These are phyloP conservation scores for Notospermus geniculatus DNA, from an alignment of 1,140 invertebrate species.

Conservation along the genomic window DNA sequence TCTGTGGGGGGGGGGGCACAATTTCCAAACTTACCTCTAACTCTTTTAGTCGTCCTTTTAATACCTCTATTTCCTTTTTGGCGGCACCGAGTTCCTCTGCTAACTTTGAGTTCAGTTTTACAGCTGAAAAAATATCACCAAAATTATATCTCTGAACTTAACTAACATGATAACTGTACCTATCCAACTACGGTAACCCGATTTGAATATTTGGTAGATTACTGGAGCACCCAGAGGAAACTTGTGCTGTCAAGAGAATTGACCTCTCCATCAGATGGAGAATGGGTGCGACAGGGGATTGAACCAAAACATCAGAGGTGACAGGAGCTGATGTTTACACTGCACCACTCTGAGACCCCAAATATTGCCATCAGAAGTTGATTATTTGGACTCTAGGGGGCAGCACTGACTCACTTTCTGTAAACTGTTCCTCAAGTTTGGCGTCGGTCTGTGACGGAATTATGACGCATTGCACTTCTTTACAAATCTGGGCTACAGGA, in stretches of 20 bases:
- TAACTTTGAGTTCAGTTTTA: constrained; percentile 34
- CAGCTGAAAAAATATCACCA: constrained; percentile 26
- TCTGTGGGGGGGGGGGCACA: too few species aligned
- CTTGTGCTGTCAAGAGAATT: too few species aligned
- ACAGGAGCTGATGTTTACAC: too few species aligned
- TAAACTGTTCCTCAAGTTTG: constrained; percentile 37
- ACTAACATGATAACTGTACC: too few species aligned
- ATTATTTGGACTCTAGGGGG: background rate
- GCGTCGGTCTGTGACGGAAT: constrained; percentile 19
- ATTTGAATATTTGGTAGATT: too few species aligned
- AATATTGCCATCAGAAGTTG: background rate
- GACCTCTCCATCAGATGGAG: too few species aligned
- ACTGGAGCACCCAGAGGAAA: too few species aligned
- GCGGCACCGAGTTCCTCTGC: constrained; percentile 36
- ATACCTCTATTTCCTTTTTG: constrained; percentile 37
- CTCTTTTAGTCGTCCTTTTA: constrained; percentile 34
- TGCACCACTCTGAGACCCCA: too few species aligned
- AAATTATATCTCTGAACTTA: too few species aligned
- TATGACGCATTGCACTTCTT: constrained; percentile 36
- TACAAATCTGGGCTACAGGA: constrained; percentile 28
- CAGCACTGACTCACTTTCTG: constrained; percentile 34
- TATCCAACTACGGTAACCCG: too few species aligned
- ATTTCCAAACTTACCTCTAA: constrained; percentile 33
- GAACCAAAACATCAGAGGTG: too few species aligned
- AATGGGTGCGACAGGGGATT: too few species aligned